Conservation (phyloP, 2,888 invertebrate genomes). For the Coenonympha glycerion region DNA sequence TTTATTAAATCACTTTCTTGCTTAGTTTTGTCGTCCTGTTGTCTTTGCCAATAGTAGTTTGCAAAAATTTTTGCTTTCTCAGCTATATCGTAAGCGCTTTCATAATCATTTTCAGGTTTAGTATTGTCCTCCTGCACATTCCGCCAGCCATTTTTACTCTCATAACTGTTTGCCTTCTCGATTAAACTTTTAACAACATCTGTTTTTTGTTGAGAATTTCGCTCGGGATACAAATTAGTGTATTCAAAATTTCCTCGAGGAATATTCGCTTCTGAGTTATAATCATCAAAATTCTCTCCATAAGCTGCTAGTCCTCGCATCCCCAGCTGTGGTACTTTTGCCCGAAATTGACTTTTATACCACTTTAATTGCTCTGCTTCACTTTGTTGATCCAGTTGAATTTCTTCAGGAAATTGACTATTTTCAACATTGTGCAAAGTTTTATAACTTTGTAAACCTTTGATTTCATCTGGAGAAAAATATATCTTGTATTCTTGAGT, state of each 20-base stretch:
- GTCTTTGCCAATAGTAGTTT: background rate
- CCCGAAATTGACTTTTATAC: background rate
- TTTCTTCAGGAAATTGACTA: constrained; percentile 14
- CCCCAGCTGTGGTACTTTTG: background rate
- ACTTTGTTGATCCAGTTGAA: constrained; percentile 18
- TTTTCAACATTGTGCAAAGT: constrained; percentile 28
- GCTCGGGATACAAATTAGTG: constrained; percentile 3
- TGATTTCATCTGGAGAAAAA: constrained; percentile 54
- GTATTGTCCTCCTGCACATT: background rate
- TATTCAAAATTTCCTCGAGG: constrained; percentile 1
- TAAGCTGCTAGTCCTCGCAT: background rate
- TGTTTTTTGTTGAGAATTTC: background rate
- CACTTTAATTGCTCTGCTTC: background rate
- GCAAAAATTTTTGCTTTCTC: background rate
- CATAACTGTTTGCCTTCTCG: background rate
- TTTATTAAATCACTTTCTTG: constrained; percentile 16
- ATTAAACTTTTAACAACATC: background rate
- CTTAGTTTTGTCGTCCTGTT: background rate
- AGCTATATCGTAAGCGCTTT: too few species aligned
- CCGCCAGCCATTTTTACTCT: background rate
- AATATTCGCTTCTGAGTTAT: background rate
- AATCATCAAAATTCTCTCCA: background rate
- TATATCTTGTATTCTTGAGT: constrained; percentile 53
- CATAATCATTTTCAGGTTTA: too few species aligned
- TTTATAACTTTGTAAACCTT: constrained; percentile 36